Percentiles rank a stretch among this genome's conserved stretches.
Evolutionary conservation across 2,113 vertebrate genomes (phyloP).

Genomic region (Perognathus longimembris): DNA sequence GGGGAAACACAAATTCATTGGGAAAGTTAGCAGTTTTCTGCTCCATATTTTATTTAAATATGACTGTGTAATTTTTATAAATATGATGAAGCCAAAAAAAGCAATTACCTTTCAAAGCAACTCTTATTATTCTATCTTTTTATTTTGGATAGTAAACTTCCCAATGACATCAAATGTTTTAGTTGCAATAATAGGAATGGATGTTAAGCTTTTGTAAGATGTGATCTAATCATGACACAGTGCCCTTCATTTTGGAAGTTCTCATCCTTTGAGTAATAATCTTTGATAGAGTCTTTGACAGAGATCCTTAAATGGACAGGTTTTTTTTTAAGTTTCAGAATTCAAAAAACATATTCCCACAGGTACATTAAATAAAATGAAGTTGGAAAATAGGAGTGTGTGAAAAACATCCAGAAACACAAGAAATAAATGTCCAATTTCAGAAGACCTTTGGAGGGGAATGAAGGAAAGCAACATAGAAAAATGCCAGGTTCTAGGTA

Average conservation of each 20-base stretch:
- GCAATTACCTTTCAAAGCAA: background rate
- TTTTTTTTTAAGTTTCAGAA: background rate
- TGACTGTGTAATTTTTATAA: background rate
- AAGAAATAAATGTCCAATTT: background rate
- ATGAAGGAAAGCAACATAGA: background rate
- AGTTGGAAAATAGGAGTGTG: background rate
- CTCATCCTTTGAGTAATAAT: background rate
- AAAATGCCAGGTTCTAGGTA: background rate
- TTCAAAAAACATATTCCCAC: background rate
- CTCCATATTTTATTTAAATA: background rate
- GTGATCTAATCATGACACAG: background rate
- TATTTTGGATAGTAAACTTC: background rate
- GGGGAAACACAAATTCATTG: background rate
- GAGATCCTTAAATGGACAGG: background rate
- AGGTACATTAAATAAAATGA: background rate
- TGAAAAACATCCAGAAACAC: background rate
- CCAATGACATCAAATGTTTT: background rate
- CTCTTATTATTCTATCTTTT: constrained; percentile 19
- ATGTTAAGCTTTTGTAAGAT: background rate
- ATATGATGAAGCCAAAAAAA: background rate
- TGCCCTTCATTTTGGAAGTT: background rate
- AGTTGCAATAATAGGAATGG: background rate
- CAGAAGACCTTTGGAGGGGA: background rate
- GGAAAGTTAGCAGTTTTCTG: background rate
- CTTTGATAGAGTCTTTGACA: no score